A percentile compares a stretch with the other conserved stretches of the same genome.
Evolutionary conservation across 2,888 invertebrate species (phyloP).

Genomic region (Gerosis bhagava): DNA sequence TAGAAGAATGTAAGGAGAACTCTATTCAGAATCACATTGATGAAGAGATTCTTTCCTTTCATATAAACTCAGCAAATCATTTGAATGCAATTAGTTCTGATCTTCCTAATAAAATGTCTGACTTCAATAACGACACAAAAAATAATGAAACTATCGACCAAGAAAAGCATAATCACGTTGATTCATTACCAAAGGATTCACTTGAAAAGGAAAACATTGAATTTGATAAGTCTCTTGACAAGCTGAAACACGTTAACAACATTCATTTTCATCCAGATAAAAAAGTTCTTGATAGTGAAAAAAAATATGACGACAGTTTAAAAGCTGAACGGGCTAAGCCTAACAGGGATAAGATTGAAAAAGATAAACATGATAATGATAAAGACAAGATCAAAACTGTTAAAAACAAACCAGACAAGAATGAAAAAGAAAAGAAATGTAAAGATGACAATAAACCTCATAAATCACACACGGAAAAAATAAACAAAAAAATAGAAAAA

Average conservation of each 20-base stretch:
- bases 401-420: constrained; percentile 52
- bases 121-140: constrained; percentile 45
- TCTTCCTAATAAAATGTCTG: constrained; percentile 46
- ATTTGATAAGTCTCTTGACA: constrained; percentile 61
- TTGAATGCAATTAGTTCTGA: constrained; percentile 51
- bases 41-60: constrained; percentile 54
- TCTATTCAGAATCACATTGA: constrained; percentile 46
- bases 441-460: constrained; percentile 46
- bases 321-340: constrained; percentile 59
- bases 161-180: constrained; percentile 47
- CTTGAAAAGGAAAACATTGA: constrained; percentile 73
- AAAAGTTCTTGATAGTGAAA: constrained; percentile 56
- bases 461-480: constrained; percentile 49
- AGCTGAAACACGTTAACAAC: constrained; percentile 53
- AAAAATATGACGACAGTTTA: constrained; percentile 60
- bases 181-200: constrained; percentile 48
- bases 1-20: constrained; percentile 45
- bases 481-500: too few species aligned
- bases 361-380: constrained; percentile 65
- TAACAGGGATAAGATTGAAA: constrained; percentile 59
- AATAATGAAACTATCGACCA: constrained; percentile 51
- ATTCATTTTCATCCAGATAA: constrained; percentile 45
- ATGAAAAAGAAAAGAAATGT: constrained; percentile 55
- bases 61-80: constrained; percentile 49
- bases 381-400: constrained; percentile 58